A percentile compares a stretch with the other conserved stretches of the same genome.
Conservation (phyloP, 2,888 invertebrate genomes). For the Ophion costatus region DNA sequence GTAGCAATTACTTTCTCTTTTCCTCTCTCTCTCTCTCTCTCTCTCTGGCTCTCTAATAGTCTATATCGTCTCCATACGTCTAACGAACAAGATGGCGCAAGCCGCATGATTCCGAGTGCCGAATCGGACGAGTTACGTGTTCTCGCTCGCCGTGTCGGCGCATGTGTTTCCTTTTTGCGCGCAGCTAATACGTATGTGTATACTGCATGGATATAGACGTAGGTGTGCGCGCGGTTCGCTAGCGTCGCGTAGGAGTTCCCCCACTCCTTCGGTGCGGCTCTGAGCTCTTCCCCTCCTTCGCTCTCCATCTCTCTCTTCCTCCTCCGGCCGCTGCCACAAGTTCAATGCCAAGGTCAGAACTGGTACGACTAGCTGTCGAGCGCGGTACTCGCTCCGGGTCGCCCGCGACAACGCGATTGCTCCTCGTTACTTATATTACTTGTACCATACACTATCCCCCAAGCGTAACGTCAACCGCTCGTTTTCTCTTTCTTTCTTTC, state of each 20-base stretch:
- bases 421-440: conserved; percentile 48
- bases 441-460: background rate
- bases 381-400: conserved; percentile 76
- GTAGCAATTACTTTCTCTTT: background rate
- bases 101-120: background rate
- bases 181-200: background rate
- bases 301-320: conserved; percentile 64
- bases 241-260: conserved; percentile 41
- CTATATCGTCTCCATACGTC: background rate
- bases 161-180: background rate
- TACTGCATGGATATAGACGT: background rate
- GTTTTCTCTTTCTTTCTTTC: conserved; percentile 28
- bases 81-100: conserved; percentile 21
- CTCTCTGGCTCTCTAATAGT: background rate
- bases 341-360: conserved; percentile 83
- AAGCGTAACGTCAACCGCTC: conserved; percentile 31
- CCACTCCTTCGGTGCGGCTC: conserved; percentile 50
- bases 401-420: conserved; percentile 68
- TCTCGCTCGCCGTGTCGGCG: background rate
- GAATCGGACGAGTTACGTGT: background rate
- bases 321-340: conserved; percentile 74
- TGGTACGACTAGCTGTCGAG: conserved; percentile 79
- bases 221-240: conserved; percentile 18
- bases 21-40: background rate
- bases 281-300: conserved; percentile 58